These are phyloP conservation scores for Neodiprion fabricii DNA, from an alignment of 1,140 invertebrate species.

Conservation along the genomic window DNA sequence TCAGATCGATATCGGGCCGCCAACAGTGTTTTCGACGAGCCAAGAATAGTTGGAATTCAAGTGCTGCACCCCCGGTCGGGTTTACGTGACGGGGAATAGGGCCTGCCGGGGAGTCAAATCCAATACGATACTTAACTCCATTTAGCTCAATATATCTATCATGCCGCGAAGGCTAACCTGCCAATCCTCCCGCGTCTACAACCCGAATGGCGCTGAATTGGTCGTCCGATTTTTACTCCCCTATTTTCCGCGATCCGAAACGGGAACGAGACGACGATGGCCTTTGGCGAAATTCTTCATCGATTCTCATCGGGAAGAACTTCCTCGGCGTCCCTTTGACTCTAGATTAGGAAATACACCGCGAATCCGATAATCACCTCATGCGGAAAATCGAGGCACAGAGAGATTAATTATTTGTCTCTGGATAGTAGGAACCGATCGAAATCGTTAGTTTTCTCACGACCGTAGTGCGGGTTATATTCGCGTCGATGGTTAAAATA, in stretches of 20 bases:
- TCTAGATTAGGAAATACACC: too few relatives aligned
- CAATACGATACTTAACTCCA: constrained; percentile 7
- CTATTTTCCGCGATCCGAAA: too few relatives aligned
- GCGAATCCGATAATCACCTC: too few relatives aligned
- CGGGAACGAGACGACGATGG: too few relatives aligned
- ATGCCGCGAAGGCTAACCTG: neutral
- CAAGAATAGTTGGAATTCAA: constrained; percentile 2
- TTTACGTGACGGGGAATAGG: neutral
- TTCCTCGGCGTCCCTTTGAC: too few relatives aligned
- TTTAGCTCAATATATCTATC: neutral
- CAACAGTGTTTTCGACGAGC: constrained; percentile 4
- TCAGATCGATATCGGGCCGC: neutral
- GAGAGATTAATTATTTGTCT: too few relatives aligned
- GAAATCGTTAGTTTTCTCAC: neutral
- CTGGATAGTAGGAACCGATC: neutral
- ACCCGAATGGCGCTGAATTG: too few relatives aligned
- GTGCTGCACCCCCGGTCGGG: neutral
- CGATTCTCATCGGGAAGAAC: too few relatives aligned
- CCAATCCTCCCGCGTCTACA: neutral
- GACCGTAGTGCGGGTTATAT: neutral
- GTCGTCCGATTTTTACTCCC: too few relatives aligned
- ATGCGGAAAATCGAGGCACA: too few relatives aligned
- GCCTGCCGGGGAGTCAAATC: neutral
- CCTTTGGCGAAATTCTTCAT: too few relatives aligned
- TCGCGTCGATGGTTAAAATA: neutral